A percentile compares a stretch with the other conserved stretches of the same genome.
Conservation (phyloP, 2,888 invertebrate genomes). For the Bruchidius siliquastri region DNA sequence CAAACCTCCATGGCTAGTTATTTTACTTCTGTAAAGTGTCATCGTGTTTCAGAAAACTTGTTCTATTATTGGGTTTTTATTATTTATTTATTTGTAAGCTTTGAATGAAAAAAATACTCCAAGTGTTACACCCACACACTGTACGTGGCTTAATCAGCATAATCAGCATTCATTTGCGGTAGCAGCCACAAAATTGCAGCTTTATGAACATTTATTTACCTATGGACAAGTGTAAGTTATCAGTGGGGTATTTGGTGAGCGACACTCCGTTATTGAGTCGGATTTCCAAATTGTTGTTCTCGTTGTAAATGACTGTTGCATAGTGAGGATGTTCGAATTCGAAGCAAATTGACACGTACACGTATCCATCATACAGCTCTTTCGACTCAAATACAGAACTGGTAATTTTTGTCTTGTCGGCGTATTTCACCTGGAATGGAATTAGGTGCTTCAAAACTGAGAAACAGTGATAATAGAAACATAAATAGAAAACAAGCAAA, state of each 20-base stretch:
- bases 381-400: conserved; percentile 18
- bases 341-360: conserved; percentile 26
- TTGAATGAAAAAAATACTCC: too few species aligned
- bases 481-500: too few species aligned
- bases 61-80: too few species aligned
- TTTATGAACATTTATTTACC: neutral
- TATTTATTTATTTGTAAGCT: too few species aligned
- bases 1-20: too few species aligned
- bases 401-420: conserved; percentile 30
- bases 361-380: conserved; percentile 29
- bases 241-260: neutral
- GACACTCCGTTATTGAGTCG: conserved; percentile 13
- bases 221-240: neutral
- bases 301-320: conserved; percentile 23
- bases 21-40: too few species aligned
- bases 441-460: neutral
- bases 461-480: too few species aligned
- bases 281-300: conserved; percentile 18
- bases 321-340: conserved; percentile 31
- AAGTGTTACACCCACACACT: too few species aligned
- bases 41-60: too few species aligned
- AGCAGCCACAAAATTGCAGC: too few species aligned
- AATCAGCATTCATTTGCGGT: too few species aligned
- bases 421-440: conserved; percentile 20
- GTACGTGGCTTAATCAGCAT: too few species aligned